These are phyloP conservation scores for Acanthopleura granulata DNA, from an alignment of 2,888 invertebrate species.

Conservation along the genomic window DNA sequence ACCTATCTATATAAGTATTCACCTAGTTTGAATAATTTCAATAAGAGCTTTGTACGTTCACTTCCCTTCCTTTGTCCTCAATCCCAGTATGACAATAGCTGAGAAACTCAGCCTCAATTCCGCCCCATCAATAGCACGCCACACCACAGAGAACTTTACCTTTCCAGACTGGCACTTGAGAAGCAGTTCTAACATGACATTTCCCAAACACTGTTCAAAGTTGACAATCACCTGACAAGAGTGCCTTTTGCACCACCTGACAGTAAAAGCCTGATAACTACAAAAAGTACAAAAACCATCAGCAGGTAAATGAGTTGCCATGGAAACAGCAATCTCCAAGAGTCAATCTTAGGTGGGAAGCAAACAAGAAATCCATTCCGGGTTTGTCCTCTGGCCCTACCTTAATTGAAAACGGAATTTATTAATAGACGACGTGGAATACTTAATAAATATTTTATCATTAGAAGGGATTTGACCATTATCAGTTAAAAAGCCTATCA, in stretches of 20 bases:
- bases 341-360: not conserved
- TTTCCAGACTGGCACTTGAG: too few relatives aligned
- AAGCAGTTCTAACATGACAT: too few relatives aligned
- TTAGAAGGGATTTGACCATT: not conserved
- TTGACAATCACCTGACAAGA: not conserved
- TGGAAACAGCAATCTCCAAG: slow-evolving; percentile 1
- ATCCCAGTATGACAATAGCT: too few relatives aligned
- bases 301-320: not conserved
- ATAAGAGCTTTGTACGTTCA: too few relatives aligned
- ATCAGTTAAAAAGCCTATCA: too few relatives aligned
- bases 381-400: not conserved
- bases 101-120: too few relatives aligned
- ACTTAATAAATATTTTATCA: slow-evolving; percentile 10
- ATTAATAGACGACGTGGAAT: not conserved
- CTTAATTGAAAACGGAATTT: slow-evolving; percentile 10
- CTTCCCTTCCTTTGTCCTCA: too few relatives aligned
- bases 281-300: not conserved
- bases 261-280: slow-evolving; percentile 1
- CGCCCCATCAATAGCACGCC: too few relatives aligned
- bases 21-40: too few relatives aligned
- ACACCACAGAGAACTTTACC: too few relatives aligned
- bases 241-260: not conserved
- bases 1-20: too few relatives aligned
- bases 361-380: slow-evolving; percentile 8
- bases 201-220: too few relatives aligned